A percentile compares a stretch with the other conserved stretches of the same genome.
Evolutionary conservation across 2,888 invertebrate species (phyloP).

Genomic region (Itoplectis maculator): DNA sequence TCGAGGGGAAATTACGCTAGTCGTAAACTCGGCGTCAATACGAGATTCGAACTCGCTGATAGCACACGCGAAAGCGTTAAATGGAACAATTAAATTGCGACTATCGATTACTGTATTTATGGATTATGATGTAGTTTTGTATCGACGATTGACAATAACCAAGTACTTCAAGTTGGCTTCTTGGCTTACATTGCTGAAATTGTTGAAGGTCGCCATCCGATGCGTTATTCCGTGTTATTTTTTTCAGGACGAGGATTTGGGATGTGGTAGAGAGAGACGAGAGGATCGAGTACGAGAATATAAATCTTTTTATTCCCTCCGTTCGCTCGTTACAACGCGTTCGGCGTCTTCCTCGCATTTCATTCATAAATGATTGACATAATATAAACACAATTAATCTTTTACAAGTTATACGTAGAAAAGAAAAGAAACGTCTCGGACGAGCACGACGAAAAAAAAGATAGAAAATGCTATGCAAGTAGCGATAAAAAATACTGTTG

Average conservation of each 20-base stretch:
- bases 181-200: too few relatives aligned
- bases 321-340: neutral
- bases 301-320: constrained; percentile 32
- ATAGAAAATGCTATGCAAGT: constrained; percentile 38
- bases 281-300: constrained; percentile 30
- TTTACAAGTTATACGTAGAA: constrained; percentile 8
- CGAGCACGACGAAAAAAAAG: constrained; percentile 19
- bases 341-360: neutral
- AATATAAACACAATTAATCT: constrained; percentile 30
- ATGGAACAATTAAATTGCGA: too few relatives aligned
- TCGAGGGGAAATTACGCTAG: too few relatives aligned
- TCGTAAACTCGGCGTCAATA: too few relatives aligned
- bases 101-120: too few relatives aligned
- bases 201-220: too few relatives aligned
- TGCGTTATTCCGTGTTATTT: too few relatives aligned
- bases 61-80: too few relatives aligned
- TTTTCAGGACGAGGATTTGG: neutral
- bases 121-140: too few relatives aligned
- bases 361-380: neutral
- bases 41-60: too few relatives aligned
- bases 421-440: constrained; percentile 8
- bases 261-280: neutral
- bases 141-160: too few relatives aligned
- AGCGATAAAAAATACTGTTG: constrained; percentile 48
- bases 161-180: too few relatives aligned